These are phyloP conservation scores for Strigamia maritima DNA, from an alignment of 2,888 invertebrate species.

Conservation along the genomic window DNA sequence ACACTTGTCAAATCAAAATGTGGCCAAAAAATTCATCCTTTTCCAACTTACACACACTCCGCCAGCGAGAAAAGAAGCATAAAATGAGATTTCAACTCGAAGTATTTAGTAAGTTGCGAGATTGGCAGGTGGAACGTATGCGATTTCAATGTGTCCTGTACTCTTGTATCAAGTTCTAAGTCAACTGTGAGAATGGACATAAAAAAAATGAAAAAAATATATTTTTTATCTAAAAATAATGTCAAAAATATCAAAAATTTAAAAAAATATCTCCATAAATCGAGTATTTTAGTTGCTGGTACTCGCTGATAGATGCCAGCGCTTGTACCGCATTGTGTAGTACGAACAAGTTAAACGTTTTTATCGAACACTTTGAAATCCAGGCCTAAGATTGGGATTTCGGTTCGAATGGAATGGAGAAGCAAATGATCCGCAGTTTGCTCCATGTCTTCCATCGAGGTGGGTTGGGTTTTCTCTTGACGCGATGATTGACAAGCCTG, in stretches of 20 bases:
- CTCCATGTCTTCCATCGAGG: constrained; percentile 15
- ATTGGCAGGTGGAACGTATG: constrained; percentile 33
- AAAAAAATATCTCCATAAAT: neutral
- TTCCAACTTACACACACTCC: neutral
- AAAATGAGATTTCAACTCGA: neutral
- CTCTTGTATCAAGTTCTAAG: neutral
- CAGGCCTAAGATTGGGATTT: constrained; percentile 5
- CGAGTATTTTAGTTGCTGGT: neutral
- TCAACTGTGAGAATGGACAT: neutral
- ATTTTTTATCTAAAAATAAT: neutral
- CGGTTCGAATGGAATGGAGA: constrained; percentile 8
- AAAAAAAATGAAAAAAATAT: neutral
- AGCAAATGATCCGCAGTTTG: constrained; percentile 15
- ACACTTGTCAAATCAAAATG: constrained; percentile 5
- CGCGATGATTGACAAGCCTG: constrained; percentile 37
- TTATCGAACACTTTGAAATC: constrained; percentile 15
- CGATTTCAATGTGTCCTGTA: constrained; percentile 3
- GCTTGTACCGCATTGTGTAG: constrained; percentile 5
- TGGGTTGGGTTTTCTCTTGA: constrained; percentile 25
- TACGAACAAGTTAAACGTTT: constrained; percentile 9
- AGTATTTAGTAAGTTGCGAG: neutral
- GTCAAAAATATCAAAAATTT: neutral
- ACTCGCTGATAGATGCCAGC: neutral
- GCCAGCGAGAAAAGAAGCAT: neutral
- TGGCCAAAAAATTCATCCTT: neutral